Conservation (phyloP, 2,888 invertebrate species). For the Flabesymbios commensalis region DNA sequence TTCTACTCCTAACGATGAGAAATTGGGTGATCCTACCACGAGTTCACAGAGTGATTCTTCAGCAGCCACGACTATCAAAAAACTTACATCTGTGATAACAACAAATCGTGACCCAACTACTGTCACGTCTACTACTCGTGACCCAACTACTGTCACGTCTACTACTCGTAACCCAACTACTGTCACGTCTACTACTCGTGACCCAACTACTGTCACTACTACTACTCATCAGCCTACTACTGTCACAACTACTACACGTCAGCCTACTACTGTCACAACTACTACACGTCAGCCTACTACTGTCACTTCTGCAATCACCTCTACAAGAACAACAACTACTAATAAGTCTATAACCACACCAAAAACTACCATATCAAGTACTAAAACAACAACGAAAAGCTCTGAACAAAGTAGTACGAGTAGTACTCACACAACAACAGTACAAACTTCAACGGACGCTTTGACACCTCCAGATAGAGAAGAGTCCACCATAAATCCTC, state of each 20-base stretch:
- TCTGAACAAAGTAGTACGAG: not conserved
- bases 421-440: not conserved
- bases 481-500: too few species aligned
- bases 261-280: constrained; percentile 2
- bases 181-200: not conserved
- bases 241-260: constrained; percentile 4
- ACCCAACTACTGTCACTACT: not conserved
- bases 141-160: constrained; percentile 2
- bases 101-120: not conserved
- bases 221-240: constrained; percentile 4
- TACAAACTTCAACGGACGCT: not conserved
- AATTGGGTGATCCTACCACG: too few species aligned
- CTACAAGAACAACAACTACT: not conserved
- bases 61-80: not conserved
- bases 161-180: constrained; percentile 1
- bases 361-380: not conserved
- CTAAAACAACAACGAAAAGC: not conserved
- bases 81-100: not conserved
- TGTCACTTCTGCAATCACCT: not conserved
- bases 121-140: not conserved
- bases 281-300: constrained; percentile 1
- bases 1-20: too few species aligned
- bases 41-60: not conserved
- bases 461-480: not conserved
- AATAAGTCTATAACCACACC: not conserved